Percentiles rank a stretch among this genome's conserved stretches.
phyloP scores from a whole-genome alignment of 2,888 invertebrate species.

The Dryocosmus kuriphilus region DNA sequence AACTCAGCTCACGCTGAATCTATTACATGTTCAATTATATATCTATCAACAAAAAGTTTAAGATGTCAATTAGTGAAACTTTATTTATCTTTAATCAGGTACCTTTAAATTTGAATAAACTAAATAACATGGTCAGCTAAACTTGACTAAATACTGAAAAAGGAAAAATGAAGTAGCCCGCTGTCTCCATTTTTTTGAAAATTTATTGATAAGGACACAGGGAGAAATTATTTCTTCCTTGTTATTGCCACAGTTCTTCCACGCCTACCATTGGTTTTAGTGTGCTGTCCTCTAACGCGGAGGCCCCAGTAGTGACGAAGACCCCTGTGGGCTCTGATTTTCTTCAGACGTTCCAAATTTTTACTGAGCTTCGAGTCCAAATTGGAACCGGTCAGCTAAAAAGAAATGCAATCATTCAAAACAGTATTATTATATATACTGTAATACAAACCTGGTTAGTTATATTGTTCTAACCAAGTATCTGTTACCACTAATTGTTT shows the following conservation, averaged over 20 bases:
- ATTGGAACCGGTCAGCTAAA: slow-evolving; percentile 90
- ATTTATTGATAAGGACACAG: slow-evolving; percentile 27
- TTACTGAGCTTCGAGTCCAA: slow-evolving; percentile 99
- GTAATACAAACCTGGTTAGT: no score
- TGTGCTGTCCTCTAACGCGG: slow-evolving; percentile 99
- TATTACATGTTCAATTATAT: not conserved
- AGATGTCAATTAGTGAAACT: not conserved
- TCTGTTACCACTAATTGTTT: no score
- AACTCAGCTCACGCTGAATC: not conserved
- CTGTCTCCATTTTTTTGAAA: slow-evolving; percentile 49
- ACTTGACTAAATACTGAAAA: not conserved
- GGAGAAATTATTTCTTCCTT: slow-evolving; percentile 97
- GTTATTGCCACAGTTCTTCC: slow-evolving; percentile 99
- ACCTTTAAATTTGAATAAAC: not conserved
- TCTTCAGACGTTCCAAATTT: slow-evolving; percentile 99
- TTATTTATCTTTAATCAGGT: no score
- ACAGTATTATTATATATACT: no score
- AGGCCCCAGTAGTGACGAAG: slow-evolving; percentile 99
- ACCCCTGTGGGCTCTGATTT: slow-evolving; percentile 99
- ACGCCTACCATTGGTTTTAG: slow-evolving; percentile 99
- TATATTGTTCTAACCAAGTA: no score
- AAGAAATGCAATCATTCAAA: no score
- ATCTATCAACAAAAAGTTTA: not conserved
- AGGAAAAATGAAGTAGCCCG: not conserved
- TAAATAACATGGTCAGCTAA: not conserved